These are phyloP conservation scores for Macquaria ambigua DNA, from an alignment of 2,113 vertebrate species.

Conservation along the genomic window DNA sequence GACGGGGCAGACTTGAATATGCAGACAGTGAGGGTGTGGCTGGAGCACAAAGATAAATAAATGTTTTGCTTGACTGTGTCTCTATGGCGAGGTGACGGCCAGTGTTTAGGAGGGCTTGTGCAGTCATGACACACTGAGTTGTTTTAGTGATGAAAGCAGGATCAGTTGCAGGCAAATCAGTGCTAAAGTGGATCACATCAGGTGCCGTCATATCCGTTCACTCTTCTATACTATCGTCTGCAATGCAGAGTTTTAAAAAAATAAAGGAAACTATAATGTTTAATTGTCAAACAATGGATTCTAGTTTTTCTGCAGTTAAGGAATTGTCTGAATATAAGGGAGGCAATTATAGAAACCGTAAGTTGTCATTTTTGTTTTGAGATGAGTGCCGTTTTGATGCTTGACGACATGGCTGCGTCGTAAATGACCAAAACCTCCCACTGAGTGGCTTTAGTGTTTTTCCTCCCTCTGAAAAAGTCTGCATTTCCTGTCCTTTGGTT, in stretches of 20 bases:
- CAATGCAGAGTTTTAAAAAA: background rate
- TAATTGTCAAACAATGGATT: slow-evolving; percentile 43
- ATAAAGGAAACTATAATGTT: slow-evolving; percentile 12
- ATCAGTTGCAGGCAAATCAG: slow-evolving; percentile 37
- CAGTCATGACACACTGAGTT: slow-evolving; percentile 52
- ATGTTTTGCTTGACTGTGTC: slow-evolving; percentile 59
- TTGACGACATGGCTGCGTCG: slow-evolving; percentile 55
- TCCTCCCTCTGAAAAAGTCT: slow-evolving; percentile 58
- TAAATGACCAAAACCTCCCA: slow-evolving; percentile 75
- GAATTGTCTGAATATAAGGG: slow-evolving; percentile 37
- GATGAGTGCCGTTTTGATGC: slow-evolving; percentile 63
- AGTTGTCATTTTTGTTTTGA: slow-evolving; percentile 69
- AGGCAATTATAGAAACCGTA: slow-evolving; percentile 54
- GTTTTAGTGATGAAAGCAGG: slow-evolving; percentile 45
- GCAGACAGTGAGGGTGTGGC: slow-evolving; percentile 69
- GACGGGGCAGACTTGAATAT: slow-evolving; percentile 45
- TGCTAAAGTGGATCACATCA: slow-evolving; percentile 26
- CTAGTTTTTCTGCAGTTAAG: background rate
- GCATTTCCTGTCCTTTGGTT: slow-evolving; percentile 74
- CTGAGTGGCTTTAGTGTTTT: slow-evolving; percentile 67
- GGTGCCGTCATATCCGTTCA: slow-evolving; percentile 4
- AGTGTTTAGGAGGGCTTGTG: slow-evolving; percentile 50
- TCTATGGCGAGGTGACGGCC: slow-evolving; percentile 56
- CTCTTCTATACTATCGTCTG: background rate
- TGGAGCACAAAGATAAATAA: slow-evolving; percentile 57